Percentiles rank a stretch among this genome's conserved stretches.
Conservation (phyloP, 2,113 vertebrate species). For the Thamnaconus septentrionalis region DNA sequence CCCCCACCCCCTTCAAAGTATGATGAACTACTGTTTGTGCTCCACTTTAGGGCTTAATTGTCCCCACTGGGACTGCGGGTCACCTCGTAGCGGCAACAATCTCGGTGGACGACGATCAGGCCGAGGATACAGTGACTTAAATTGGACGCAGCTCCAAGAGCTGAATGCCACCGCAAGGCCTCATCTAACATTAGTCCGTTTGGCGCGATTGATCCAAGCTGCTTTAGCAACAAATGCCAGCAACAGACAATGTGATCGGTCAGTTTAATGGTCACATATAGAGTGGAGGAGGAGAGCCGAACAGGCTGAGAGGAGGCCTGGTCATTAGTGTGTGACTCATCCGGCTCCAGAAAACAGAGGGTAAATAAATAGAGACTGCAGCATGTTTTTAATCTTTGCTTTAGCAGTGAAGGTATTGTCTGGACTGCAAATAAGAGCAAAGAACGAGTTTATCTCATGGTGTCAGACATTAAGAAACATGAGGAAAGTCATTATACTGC, state of each 20-base stretch:
- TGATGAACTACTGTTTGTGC: constrained; percentile 11
- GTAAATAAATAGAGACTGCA: not conserved
- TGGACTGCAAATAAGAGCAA: too few species aligned
- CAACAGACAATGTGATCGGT: constrained; percentile 37
- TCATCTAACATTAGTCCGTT: constrained; percentile 29
- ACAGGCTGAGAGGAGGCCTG: not conserved
- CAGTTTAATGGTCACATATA: constrained; percentile 19
- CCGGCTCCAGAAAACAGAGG: too few species aligned
- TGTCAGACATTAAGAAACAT: not conserved
- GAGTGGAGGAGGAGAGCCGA: not conserved
- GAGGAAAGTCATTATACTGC: constrained; percentile 3
- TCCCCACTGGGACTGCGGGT: constrained; percentile 9
- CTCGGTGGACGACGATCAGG: too few species aligned
- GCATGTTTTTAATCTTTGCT: not conserved
- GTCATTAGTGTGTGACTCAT: too few species aligned
- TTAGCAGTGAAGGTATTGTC: too few species aligned
- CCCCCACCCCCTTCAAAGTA: not conserved
- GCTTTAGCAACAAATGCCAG: constrained; percentile 12
- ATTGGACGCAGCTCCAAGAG: not conserved
- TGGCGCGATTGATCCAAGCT: constrained; percentile 8
- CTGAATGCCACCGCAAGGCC: constrained; percentile 9
- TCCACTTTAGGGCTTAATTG: constrained; percentile 26
- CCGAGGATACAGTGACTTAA: too few species aligned
- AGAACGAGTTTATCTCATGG: too few species aligned
- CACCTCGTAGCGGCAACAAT: constrained; percentile 11